Evolutionary conservation across 2,797 vertebrate genomes (phyloP).

Genomic region (Momotus momota): DNA sequence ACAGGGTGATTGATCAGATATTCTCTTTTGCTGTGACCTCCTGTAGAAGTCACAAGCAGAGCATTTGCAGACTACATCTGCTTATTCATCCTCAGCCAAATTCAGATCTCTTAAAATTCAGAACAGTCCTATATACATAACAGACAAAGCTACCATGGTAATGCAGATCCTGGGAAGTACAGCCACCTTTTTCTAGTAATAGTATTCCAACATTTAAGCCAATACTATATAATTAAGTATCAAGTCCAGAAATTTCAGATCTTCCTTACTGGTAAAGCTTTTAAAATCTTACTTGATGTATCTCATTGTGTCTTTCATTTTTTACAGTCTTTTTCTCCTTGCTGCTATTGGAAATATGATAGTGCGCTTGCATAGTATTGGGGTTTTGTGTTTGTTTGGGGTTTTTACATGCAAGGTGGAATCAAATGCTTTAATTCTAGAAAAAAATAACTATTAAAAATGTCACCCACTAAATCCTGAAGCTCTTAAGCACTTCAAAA

Average conservation of each 20-base stretch:
- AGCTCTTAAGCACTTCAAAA: neutral
- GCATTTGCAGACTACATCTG: neutral
- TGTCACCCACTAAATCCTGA: neutral
- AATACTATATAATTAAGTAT: neutral
- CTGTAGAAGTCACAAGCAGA: neutral
- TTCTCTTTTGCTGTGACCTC: constrained; percentile 31
- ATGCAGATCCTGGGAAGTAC: neutral
- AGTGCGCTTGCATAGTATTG: neutral
- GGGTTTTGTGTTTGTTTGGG: neutral
- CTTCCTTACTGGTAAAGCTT: neutral
- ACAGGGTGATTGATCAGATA: constrained; percentile 9
- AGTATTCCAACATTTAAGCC: neutral
- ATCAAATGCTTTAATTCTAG: neutral
- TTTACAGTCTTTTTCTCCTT: neutral
- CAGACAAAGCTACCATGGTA: neutral
- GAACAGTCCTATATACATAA: neutral
- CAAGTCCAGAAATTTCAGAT: neutral
- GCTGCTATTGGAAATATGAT: neutral
- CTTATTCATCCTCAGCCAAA: constrained; percentile 18
- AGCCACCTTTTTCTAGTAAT: neutral
- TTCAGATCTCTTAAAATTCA: neutral
- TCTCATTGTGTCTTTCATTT: neutral
- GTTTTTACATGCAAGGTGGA: neutral
- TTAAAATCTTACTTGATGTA: neutral
- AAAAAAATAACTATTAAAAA: neutral